A percentile compares a stretch with the other conserved stretches of the same genome.
Conservation (phyloP, 1,140 invertebrate species). For the Neodiprion virginianus region DNA sequence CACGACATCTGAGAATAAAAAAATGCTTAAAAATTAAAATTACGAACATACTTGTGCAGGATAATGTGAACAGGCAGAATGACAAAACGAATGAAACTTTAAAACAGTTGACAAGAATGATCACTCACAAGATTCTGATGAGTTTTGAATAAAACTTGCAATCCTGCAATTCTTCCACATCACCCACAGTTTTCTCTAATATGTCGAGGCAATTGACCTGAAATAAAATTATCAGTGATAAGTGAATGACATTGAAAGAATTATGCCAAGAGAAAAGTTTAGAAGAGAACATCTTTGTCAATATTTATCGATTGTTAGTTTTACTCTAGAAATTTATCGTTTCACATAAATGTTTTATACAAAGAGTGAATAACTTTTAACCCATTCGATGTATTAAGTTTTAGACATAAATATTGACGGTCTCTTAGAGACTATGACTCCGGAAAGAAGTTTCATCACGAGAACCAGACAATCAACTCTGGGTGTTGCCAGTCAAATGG, state of each 20-base stretch:
- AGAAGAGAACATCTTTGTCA: background rate
- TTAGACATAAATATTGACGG: background rate
- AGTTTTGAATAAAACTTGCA: conserved; percentile 36
- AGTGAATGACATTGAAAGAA: background rate
- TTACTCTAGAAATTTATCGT: background rate
- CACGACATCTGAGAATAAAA: conserved; percentile 23
- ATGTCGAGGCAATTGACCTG: conserved; percentile 4
- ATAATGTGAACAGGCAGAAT: background rate
- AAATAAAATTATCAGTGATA: background rate
- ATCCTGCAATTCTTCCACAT: conserved; percentile 35
- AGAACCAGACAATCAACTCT: too few species aligned
- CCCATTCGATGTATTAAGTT: background rate
- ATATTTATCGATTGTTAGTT: background rate
- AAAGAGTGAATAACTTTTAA: background rate
- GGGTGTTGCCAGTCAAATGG: too few species aligned
- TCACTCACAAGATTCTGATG: conserved; percentile 35
- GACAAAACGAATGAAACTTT: background rate
- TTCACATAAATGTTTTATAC: background rate
- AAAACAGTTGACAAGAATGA: background rate
- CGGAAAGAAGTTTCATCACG: too few species aligned
- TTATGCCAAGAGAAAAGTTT: background rate
- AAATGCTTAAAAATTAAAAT: background rate
- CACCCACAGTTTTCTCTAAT: background rate
- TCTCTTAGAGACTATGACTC: too few species aligned
- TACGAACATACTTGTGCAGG: background rate